These are phyloP conservation scores for Tinea trinotella DNA, from an alignment of 2,888 invertebrate genomes.

Conservation along the genomic window DNA sequence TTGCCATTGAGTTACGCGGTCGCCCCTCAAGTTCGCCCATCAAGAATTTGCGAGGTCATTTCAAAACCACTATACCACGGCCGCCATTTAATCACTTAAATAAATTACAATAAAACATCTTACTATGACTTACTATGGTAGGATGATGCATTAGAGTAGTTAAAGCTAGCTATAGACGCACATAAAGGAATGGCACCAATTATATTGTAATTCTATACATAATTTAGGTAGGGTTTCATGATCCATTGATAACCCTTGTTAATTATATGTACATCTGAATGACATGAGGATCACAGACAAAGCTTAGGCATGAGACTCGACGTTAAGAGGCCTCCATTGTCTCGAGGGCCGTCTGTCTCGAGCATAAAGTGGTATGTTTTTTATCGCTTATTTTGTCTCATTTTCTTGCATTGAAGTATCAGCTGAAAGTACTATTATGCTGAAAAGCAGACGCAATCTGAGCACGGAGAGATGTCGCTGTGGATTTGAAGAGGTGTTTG, in stretches of 20 bases:
- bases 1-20: too few relatives aligned
- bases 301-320: not conserved
- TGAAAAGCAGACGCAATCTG: not conserved
- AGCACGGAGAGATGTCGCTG: not conserved
- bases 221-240: not conserved
- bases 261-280: conserved; percentile 11
- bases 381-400: conserved; percentile 29
- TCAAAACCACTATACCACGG: too few relatives aligned
- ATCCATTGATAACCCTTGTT: not conserved
- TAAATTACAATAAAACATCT: too few relatives aligned
- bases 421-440: conserved; percentile 5
- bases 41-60: too few relatives aligned
- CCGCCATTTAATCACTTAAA: too few relatives aligned
- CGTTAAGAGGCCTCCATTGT: conserved; percentile 15
- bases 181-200: too few relatives aligned
- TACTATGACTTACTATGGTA: too few relatives aligned
- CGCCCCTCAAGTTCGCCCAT: too few relatives aligned
- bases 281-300: conserved; percentile 11
- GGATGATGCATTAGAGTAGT: too few relatives aligned
- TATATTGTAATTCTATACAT: conserved; percentile 1
- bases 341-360: conserved; percentile 53
- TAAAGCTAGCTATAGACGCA: too few relatives aligned
- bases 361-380: conserved; percentile 55
- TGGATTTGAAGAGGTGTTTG: not conserved
- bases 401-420: conserved; percentile 16